Evolutionary conservation across 2,113 vertebrate genomes (phyloP).

Genomic region (Seriola quinqueradiata): DNA sequence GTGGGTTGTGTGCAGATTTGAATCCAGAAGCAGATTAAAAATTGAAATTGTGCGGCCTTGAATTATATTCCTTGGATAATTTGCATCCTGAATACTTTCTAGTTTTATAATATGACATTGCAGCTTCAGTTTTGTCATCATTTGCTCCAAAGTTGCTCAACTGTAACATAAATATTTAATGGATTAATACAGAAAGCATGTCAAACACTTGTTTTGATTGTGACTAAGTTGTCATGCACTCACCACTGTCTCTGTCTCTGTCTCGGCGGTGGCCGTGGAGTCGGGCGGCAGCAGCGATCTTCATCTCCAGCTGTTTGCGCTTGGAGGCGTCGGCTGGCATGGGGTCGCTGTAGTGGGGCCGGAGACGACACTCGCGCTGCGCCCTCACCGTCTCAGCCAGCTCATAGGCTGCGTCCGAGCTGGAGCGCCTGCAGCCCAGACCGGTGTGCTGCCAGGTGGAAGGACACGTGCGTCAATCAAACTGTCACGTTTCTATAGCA

Average conservation of each 20-base stretch:
- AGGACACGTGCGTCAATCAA: conserved; percentile 64
- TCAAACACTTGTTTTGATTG: background rate
- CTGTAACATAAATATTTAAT: background rate
- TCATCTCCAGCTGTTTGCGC: conserved; percentile 93
- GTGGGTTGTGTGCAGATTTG: no score
- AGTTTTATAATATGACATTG: background rate
- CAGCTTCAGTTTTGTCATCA: background rate
- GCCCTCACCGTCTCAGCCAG: conserved; percentile 86
- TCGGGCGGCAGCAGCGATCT: conserved; percentile 88
- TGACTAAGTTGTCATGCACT: conserved; percentile 25
- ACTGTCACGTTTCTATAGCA: conserved; percentile 47
- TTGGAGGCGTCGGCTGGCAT: conserved; percentile 90
- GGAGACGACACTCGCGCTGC: conserved; percentile 89
- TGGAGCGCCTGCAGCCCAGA: conserved; percentile 88
- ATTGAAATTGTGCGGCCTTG: background rate
- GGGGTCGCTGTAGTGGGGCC: conserved; percentile 91
- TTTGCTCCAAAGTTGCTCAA: background rate
- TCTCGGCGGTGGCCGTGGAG: conserved; percentile 88
- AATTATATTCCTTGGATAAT: background rate
- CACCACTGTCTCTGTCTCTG: conserved; percentile 82
- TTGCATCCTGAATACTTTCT: background rate
- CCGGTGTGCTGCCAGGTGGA: conserved; percentile 77
- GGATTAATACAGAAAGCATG: background rate
- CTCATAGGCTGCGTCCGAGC: conserved; percentile 89
- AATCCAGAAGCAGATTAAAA: no score